phyloP scores from a whole-genome alignment of 2,797 vertebrate genomes.

The Meriones psammophilus region DNA sequence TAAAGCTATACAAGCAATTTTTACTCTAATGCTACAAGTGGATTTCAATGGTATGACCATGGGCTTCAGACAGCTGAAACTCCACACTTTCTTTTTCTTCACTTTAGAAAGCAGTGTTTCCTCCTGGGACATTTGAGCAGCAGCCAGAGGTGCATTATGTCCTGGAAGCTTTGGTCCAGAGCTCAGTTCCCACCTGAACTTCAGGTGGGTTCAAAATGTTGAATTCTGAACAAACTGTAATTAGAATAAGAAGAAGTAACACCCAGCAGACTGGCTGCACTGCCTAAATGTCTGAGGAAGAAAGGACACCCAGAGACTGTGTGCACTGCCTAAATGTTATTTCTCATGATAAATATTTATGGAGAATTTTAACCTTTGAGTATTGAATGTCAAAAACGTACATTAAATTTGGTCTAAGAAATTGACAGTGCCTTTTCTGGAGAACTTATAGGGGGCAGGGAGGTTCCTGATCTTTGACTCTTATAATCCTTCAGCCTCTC shows the following conservation, averaged over 20 bases:
- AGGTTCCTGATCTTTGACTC: neutral
- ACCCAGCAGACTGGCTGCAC: no score
- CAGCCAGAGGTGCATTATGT: neutral
- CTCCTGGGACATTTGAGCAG: neutral
- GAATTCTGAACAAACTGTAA: neutral
- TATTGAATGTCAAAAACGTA: neutral
- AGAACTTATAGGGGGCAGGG: neutral
- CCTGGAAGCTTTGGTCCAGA: neutral
- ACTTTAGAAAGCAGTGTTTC: neutral
- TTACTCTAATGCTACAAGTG: neutral
- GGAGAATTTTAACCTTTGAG: neutral
- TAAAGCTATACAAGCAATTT: neutral
- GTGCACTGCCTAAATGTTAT: neutral
- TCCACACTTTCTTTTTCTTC: neutral
- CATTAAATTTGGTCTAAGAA: neutral
- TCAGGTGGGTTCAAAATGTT: neutral
- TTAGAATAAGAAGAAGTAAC: neutral
- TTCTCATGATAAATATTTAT: neutral
- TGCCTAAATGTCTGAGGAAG: no score
- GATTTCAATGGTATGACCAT: neutral
- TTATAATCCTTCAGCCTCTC: neutral
- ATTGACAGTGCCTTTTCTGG: neutral
- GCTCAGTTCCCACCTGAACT: neutral
- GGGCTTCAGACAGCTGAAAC: neutral
- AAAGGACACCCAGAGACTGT: neutral